A percentile compares a stretch with the other conserved stretches of the same genome.
Conservation (phyloP, 2,888 invertebrate species). For the Drosophila helvetica region DNA sequence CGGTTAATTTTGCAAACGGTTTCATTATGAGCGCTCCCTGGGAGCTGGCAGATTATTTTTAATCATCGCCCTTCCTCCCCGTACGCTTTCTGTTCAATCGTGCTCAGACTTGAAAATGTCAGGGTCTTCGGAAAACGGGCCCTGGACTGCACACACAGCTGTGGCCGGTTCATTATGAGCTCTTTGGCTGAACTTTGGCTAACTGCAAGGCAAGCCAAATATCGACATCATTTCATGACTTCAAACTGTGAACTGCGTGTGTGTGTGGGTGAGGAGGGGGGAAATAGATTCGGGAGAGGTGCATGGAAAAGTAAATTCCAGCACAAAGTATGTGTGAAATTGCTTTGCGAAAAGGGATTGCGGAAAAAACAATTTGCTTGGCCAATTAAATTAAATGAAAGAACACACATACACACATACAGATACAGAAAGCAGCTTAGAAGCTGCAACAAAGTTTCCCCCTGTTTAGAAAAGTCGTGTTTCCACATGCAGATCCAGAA, state of each 20-base stretch:
- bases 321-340: not conserved
- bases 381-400: not conserved
- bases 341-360: not conserved
- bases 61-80: not conserved
- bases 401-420: too few species aligned
- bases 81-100: constrained; percentile 16
- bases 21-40: constrained; percentile 20
- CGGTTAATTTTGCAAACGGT: constrained; percentile 12
- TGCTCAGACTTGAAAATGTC: not conserved
- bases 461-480: not conserved
- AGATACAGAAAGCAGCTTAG: too few species aligned
- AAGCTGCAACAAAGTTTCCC: too few species aligned
- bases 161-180: constrained; percentile 54
- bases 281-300: not conserved
- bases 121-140: not conserved
- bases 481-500: not conserved
- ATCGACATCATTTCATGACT: constrained; percentile 41
- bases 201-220: constrained; percentile 56
- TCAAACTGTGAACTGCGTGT: constrained; percentile 1
- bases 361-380: not conserved
- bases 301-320: not conserved
- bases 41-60: constrained; percentile 23
- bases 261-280: not conserved
- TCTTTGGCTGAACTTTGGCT: constrained; percentile 47
- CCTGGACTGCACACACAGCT: too few species aligned